Evolutionary conservation across 2,888 invertebrate genomes (phyloP), one percentile per base, ranked within the genome.

Genomic region (Seira sanloemensis): DNA sequence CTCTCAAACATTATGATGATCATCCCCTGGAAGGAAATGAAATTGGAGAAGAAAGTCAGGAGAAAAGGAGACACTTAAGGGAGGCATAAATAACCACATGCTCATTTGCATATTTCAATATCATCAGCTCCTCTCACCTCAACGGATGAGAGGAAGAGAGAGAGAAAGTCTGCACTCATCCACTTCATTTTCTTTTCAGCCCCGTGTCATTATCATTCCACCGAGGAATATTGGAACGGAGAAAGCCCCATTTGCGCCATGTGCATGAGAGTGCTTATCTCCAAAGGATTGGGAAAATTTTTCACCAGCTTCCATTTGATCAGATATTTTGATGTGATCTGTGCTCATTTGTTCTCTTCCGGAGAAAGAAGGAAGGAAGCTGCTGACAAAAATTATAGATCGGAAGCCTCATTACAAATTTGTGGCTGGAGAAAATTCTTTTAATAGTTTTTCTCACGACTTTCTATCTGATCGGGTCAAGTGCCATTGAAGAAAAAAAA

Each of bases 101-200:
- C 58, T 58, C 58, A 58, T 58, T 58, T 58, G 58, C 58, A 58
- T 58, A 58, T 58, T 58, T 58, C 58, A 58, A 58, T 58, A 58
- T 58, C 37, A 37, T 37, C 37, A 37, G 37, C 4, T 37, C 58
- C 58, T 58, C 58, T 58, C n/a, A 58, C 58, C 58, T 58, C n/a
- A 4, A 37, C 5, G 5, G 37, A 7, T 12, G 37, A 37, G 37
- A 12, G 4, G 4, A 7, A 7, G 37, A 37, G 5, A 7, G 4
- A 12, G 37, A 4, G 4, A 7, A 7, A 12, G 37, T n/a, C 58
- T 58, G 58, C 58, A 58, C 58, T 58, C 58, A 58, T 58, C 58
- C 58, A 58, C 58, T 58, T 58, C 58, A 58, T 58, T 58, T 58
- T 58, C 58, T 58, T 18, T n/a, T n/a, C n/a, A n/a, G n/a, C 7